Evolutionary conservation across 2,888 invertebrate species (phyloP).

Genomic region (Mactromeris polynyma): DNA sequence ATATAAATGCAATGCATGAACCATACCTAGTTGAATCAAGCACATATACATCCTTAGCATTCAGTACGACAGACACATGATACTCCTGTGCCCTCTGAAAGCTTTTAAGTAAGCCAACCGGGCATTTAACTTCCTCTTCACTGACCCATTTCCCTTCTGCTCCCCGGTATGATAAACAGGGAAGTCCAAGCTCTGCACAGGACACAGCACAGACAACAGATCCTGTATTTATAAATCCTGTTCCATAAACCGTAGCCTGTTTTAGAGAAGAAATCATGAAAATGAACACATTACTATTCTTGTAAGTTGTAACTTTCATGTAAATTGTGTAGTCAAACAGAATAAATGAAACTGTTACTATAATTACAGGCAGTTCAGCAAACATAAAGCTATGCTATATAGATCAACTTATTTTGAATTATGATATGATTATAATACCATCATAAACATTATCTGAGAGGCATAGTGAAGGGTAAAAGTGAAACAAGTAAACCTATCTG

Average conservation of each 20-base stretch:
- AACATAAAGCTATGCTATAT: too few species aligned
- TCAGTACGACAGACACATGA: constrained; percentile 1
- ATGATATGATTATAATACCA: too few species aligned
- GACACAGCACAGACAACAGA: not conserved
- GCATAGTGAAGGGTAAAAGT: too few species aligned
- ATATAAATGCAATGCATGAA: too few species aligned
- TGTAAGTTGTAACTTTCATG: too few species aligned
- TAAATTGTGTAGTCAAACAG: too few species aligned
- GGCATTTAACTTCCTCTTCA: constrained; percentile 1
- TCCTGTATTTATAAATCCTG: not conserved
- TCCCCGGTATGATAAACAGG: not conserved
- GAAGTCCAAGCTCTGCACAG: not conserved
- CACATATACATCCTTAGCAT: not conserved
- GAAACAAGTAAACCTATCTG: too few species aligned
- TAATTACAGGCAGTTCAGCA: too few species aligned
- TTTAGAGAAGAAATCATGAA: not conserved
- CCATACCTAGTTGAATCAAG: constrained; percentile 1
- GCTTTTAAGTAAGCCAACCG: not conserved
- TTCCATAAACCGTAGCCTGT: constrained; percentile 21
- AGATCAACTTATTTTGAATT: too few species aligned
- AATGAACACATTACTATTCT: too few species aligned
- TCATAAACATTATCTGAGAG: too few species aligned
- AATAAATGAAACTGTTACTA: too few species aligned
- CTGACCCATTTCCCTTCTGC: not conserved
- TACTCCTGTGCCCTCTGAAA: not conserved